A percentile compares a stretch with the other conserved stretches of the same genome.
These are phyloP conservation scores for Chelon auratus DNA, from an alignment of 2,797 vertebrate species.

Conservation along the genomic window DNA sequence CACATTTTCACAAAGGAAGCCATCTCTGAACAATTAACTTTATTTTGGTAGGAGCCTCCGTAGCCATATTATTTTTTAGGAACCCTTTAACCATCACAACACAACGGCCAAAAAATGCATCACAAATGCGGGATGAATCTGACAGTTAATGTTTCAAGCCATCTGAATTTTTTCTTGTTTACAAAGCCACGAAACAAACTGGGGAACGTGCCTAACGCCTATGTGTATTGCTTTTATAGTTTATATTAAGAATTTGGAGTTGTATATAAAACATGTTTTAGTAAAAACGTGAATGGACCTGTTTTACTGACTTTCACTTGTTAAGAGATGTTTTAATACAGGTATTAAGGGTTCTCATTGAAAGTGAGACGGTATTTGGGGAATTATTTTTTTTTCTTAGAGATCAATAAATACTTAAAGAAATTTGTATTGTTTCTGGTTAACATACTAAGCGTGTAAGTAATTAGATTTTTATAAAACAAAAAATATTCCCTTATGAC, in stretches of 20 bases:
- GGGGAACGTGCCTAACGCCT: conserved; percentile 25
- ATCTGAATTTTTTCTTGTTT: conserved; percentile 13
- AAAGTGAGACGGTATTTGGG: neutral
- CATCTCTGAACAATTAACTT: conserved; percentile 50
- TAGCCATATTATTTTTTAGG: conserved; percentile 33
- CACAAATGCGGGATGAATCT: conserved; percentile 25
- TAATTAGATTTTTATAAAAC: conserved; percentile 1
- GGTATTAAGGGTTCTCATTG: neutral
- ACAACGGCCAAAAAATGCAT: conserved; percentile 12
- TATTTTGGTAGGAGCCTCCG: conserved; percentile 42
- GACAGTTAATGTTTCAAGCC: conserved; percentile 3
- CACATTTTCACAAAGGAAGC: conserved; percentile 43
- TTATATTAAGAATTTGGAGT: conserved; percentile 50
- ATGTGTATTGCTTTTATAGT: conserved; percentile 53
- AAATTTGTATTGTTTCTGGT: neutral
- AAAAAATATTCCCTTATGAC: neutral
- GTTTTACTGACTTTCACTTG: no score
- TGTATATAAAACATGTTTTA: conserved; percentile 63
- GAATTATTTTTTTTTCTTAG: neutral
- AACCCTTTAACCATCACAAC: conserved; percentile 18
- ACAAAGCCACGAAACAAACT: conserved; percentile 16
- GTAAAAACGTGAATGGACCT: no score
- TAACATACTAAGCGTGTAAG: no score
- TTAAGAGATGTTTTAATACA: neutral
- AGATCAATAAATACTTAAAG: neutral